phyloP scores from a whole-genome alignment of 2,113 vertebrate genomes.

The Nothoprocta pentlandii region DNA sequence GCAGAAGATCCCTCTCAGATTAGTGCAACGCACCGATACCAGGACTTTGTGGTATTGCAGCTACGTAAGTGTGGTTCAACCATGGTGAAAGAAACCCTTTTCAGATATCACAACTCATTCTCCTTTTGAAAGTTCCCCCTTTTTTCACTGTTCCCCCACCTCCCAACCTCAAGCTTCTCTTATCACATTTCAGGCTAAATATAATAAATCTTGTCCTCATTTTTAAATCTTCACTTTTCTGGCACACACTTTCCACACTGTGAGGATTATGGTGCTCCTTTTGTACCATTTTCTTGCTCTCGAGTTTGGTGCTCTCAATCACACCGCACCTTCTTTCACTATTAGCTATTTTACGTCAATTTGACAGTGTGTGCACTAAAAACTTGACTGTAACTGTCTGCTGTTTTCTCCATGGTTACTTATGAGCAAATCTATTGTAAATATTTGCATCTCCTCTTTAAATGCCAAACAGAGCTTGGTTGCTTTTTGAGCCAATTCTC shows the following conservation, averaged over 20 bases:
- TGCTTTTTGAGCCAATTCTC: neutral
- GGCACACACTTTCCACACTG: rapidly evolving
- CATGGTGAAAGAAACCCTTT: neutral
- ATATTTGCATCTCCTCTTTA: conserved; percentile 14
- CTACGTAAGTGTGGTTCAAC: neutral
- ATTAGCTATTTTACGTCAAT: neutral
- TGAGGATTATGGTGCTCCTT: neutral
- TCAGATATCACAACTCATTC: neutral
- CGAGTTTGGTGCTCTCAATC: neutral
- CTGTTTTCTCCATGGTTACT: conserved; percentile 24
- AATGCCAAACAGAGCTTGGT: conserved; percentile 22
- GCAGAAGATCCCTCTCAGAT: neutral
- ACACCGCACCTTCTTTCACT: neutral
- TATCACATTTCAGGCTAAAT: neutral
- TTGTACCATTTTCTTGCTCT: neutral
- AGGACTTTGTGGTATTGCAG: neutral
- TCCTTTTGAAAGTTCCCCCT: neutral
- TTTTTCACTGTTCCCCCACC: neutral
- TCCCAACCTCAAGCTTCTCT: neutral
- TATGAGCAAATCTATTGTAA: conserved; percentile 27
- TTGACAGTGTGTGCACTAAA: neutral
- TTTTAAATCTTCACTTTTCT: neutral
- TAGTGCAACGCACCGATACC: neutral
- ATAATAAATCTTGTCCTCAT: neutral
- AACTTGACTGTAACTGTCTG: neutral